A percentile compares a stretch with the other conserved stretches of the same genome.
phyloP scores from a whole-genome alignment of 1,140 invertebrate species.

The Argopecten irradians region DNA sequence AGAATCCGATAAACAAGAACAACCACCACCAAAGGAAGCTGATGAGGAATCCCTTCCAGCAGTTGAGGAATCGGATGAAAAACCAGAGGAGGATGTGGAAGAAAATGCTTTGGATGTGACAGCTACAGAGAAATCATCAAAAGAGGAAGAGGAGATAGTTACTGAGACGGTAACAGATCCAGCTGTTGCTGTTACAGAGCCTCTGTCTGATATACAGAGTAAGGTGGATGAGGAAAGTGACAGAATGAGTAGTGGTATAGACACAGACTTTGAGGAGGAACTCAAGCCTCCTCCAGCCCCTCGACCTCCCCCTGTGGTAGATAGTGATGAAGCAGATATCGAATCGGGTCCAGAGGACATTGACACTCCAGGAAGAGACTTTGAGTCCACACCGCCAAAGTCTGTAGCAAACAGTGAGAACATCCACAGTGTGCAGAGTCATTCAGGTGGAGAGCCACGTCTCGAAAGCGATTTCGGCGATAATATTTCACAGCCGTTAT shows the following conservation, averaged over 20 bases:
- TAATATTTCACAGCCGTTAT: conserved; percentile 44
- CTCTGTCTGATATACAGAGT: conserved; percentile 19
- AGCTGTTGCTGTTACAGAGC: conserved; percentile 37
- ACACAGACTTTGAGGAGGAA: conserved; percentile 63
- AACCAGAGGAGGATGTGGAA: conserved; percentile 39
- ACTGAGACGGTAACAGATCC: conserved; percentile 45
- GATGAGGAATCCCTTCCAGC: conserved; percentile 36
- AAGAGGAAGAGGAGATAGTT: conserved; percentile 40
- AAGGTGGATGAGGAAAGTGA: conserved; percentile 51
- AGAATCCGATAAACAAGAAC: conserved; percentile 37
- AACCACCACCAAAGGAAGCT: conserved; percentile 27
- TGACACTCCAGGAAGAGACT: conserved; percentile 59
- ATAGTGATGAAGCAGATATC: conserved; percentile 63
- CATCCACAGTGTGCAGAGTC: conserved; percentile 50
- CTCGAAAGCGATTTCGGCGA: conserved; percentile 42
- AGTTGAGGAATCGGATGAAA: conserved; percentile 25
- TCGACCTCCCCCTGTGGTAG: conserved; percentile 60
- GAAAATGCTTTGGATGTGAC: conserved; percentile 30
- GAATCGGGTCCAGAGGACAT: conserved; percentile 61
- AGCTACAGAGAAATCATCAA: conserved; percentile 36
- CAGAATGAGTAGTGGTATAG: conserved; percentile 58
- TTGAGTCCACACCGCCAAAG: conserved; percentile 60
- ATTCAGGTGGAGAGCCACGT: conserved; percentile 40
- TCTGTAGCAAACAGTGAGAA: conserved; percentile 46
- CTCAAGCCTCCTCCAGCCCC: conserved; percentile 61